phyloP scores from a whole-genome alignment of 2,113 vertebrate genomes.

The Myotis davidii region DNA sequence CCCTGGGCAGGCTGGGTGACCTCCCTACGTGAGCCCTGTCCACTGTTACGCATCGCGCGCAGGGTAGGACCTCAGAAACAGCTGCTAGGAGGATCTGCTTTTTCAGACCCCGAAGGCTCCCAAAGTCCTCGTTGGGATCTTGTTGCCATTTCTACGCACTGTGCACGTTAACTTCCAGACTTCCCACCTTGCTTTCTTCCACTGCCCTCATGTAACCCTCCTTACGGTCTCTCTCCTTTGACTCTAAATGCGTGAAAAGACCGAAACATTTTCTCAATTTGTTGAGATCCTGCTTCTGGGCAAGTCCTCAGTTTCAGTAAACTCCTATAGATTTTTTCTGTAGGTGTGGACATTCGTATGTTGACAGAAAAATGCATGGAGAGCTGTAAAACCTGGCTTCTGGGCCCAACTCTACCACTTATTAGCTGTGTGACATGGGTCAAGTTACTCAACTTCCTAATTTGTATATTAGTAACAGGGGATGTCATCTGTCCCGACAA shows the following conservation, averaged over 20 bases:
- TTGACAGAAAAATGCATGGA: background rate
- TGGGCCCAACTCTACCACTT: background rate
- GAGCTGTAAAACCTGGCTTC: background rate
- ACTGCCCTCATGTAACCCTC: background rate
- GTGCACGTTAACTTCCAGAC: background rate
- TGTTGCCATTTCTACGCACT: background rate
- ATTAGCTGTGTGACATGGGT: background rate
- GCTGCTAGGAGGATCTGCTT: background rate
- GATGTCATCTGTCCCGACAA: background rate
- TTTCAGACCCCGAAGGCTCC: background rate
- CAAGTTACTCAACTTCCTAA: slow-evolving; percentile 23
- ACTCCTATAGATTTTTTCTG: background rate
- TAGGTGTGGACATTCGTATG: background rate
- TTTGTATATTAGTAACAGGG: background rate
- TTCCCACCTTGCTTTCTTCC: background rate
- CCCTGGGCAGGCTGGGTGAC: background rate
- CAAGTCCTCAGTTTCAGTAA: background rate
- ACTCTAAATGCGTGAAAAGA: background rate
- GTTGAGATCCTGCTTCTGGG: background rate
- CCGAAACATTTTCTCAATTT: background rate
- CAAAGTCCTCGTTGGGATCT: background rate
- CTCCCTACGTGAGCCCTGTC: background rate
- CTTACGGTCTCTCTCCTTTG: background rate
- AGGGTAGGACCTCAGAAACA: background rate
- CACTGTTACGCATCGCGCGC: background rate